Base-by-base conservation (phyloP, 2,113 vertebrate species). In the Alouatta palliata region DNA sequence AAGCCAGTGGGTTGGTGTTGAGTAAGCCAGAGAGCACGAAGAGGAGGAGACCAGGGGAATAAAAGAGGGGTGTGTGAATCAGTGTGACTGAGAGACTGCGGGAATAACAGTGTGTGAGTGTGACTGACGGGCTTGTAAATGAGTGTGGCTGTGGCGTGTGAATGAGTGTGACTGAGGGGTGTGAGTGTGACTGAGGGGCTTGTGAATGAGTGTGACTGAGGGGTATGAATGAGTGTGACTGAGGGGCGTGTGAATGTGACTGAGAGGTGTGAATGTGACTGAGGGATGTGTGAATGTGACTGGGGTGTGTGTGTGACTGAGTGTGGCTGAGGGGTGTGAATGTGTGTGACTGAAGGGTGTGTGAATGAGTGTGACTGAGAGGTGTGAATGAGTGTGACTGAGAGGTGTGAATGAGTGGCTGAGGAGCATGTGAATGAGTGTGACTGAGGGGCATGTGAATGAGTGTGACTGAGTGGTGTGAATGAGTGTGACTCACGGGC, bases 81-180 rank as follows among this genome's bases (percentile, higher is more conserved):
- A 37, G 56, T 3, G 21, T 45, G 52, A 61, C 58, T 11, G 27
- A 66, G 64, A 66, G 27, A 32, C 25, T 30, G 5, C 12, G 27
- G 12, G 27, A 66, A 27, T 30, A 30, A 64, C 27, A 5, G 61
- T 5, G 61, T n/a, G 35, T 47, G 30, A 49, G 66, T 35, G 64
- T 64, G 4, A 32, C 4, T 35, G 19, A 9, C 8, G 23, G 5
- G 30, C 6, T 9, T 14, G 3, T 2, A 76, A 6, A 13, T 64
- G 11, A 13, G 27, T 49, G 47, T 20, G 35, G 27, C 4, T 66
- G 64, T 43, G 40, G 40, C 32, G 23, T 27, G 43, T 27, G 6
- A 47, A 58, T 49, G 49, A 47, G 45, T 14, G 49, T 49, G 49
- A 3, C 49, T 49, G 47, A 10, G 45, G 64, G 16, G 32, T 17